Conservation (phyloP, 2,888 invertebrate genomes). For the Cryptus viduatorius region DNA sequence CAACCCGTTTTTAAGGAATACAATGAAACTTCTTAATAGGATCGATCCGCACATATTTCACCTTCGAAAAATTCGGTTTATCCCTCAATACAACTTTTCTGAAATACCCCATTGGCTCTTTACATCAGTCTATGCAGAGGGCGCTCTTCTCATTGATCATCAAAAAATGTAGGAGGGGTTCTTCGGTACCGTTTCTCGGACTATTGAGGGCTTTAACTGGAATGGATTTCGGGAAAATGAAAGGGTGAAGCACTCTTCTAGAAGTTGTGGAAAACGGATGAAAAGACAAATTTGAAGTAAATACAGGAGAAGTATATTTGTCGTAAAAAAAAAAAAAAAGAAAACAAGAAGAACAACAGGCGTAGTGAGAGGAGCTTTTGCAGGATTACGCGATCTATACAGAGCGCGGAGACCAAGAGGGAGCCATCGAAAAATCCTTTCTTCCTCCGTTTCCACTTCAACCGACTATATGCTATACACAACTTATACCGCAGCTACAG, state of each 20-base stretch:
- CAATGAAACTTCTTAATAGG: too few relatives aligned
- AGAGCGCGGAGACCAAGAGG: background rate
- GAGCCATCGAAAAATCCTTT: background rate
- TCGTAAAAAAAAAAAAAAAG: background rate
- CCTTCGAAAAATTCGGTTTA: too few relatives aligned
- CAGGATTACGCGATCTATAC: slow-evolving; percentile 1
- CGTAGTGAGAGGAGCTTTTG: background rate
- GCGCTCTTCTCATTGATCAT: too few relatives aligned
- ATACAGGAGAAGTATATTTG: background rate
- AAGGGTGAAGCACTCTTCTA: background rate
- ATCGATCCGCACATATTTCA: too few relatives aligned
- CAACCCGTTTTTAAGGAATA: background rate
- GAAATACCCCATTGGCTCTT: too few relatives aligned
- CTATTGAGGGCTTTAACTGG: too few relatives aligned
- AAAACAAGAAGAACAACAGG: background rate
- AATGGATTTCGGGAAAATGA: background rate
- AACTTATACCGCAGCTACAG: background rate
- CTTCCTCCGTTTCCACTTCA: background rate
- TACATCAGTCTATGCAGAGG: too few relatives aligned
- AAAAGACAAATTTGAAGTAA: background rate
- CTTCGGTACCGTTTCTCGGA: too few relatives aligned
- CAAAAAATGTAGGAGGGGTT: too few relatives aligned
- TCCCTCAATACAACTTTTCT: too few relatives aligned
- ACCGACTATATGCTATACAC: background rate
- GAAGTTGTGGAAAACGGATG: background rate